phyloP scores from a whole-genome alignment of 2,888 invertebrate genomes.

The Drosophila maculinotata region DNA sequence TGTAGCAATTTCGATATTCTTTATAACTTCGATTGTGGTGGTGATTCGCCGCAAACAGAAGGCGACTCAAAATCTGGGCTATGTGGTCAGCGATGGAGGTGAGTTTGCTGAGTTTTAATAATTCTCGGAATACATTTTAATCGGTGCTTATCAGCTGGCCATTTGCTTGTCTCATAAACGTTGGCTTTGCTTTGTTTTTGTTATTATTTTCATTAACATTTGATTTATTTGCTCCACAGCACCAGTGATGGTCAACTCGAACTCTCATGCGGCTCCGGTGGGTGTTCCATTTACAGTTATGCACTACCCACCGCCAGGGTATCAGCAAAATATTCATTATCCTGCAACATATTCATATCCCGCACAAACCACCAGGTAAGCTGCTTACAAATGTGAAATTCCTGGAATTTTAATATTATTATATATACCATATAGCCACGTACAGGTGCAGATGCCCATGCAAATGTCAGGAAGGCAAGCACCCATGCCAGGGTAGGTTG shows the following conservation, averaged over 20 bases:
- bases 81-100: constrained; percentile 17
- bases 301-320: constrained; percentile 13
- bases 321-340: constrained; percentile 1
- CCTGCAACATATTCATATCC: background rate
- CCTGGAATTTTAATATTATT: background rate
- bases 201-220: background rate
- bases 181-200: background rate
- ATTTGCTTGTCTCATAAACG: too few species aligned
- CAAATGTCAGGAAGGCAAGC: background rate
- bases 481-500: constrained; percentile 12
- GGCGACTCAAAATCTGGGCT: constrained; percentile 25
- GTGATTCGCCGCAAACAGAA: constrained; percentile 11
- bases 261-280: background rate
- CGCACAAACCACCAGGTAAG: constrained; percentile 13
- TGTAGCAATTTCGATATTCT: constrained; percentile 16
- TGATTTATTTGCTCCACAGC: constrained; percentile 4
- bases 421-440: constrained; percentile 13
- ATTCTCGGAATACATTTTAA: background rate
- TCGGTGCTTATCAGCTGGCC: background rate
- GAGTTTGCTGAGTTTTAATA: background rate
- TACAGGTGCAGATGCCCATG: constrained; percentile 21
- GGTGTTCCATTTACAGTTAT: background rate
- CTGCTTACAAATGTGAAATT: background rate
- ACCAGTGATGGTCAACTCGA: constrained; percentile 1
- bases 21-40: constrained; percentile 2